A percentile compares a stretch with the other conserved stretches of the same genome.
Evolutionary conservation across 2,888 invertebrate species (phyloP).

Genomic region (Microctonus hyperodae): DNA sequence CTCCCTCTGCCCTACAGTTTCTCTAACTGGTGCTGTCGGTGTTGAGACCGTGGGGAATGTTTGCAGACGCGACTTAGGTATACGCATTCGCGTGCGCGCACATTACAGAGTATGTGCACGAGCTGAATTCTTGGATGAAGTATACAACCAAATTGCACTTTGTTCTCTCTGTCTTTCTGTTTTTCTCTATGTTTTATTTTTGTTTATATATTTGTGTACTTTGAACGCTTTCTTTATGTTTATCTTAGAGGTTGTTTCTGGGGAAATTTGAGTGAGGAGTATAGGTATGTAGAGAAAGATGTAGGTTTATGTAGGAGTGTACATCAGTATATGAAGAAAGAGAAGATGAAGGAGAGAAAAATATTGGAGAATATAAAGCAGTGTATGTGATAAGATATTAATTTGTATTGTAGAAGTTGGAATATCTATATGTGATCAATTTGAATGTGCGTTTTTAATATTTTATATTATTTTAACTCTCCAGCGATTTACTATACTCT

Average conservation of each 20-base stretch:
- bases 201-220: neutral
- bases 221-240: slow-evolving; percentile 34
- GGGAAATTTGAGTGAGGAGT: slow-evolving; percentile 27
- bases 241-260: slow-evolving; percentile 25
- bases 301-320: neutral
- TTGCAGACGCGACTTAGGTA: slow-evolving; percentile 35
- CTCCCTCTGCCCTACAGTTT: slow-evolving; percentile 29
- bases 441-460: slow-evolving; percentile 10
- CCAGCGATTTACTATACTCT: neutral
- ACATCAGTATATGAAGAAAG: neutral
- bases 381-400: neutral
- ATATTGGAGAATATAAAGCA: neutral
- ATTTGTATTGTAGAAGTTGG: neutral
- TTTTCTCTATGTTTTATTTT: neutral
- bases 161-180: neutral
- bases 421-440: slow-evolving; percentile 22
- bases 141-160: slow-evolving; percentile 27
- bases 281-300: slow-evolving; percentile 27
- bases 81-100: slow-evolving; percentile 1
- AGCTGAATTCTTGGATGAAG: slow-evolving; percentile 38
- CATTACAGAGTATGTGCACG: no score
- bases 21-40: slow-evolving; percentile 23
- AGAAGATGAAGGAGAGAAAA: no score
- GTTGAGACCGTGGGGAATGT: slow-evolving; percentile 39
- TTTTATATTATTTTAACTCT: no score